Evolutionary conservation across 92 coral and sea anemone species (phyloP).

Genomic region (Epizoanthus scotinus): DNA sequence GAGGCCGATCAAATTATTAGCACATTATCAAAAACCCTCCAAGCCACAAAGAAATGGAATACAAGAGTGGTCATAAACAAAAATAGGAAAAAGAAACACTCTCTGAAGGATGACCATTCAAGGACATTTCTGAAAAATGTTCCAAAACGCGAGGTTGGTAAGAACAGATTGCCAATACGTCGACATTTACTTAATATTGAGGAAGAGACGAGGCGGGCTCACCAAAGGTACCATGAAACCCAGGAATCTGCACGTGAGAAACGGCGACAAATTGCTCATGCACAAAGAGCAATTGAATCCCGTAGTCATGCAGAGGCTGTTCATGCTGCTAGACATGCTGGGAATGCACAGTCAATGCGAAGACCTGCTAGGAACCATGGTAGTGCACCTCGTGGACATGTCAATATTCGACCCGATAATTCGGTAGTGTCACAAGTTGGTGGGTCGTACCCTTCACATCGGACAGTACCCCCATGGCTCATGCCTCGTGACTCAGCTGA

Average conservation of each 20-base stretch:
- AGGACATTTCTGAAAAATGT: neutral
- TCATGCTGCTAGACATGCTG: neutral
- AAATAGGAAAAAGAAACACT: neutral
- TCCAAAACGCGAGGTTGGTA: neutral
- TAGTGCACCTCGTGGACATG: conserved; percentile 2
- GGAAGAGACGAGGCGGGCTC: neutral
- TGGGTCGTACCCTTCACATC: neutral
- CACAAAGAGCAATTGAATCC: neutral
- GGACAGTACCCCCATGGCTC: conserved; percentile 17
- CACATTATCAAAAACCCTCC: neutral
- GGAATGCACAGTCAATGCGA: neutral
- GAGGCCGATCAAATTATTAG: neutral
- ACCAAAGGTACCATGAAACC: neutral
- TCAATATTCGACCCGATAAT: neutral
- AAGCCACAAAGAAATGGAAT: neutral
- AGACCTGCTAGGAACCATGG: neutral
- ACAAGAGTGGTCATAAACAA: neutral
- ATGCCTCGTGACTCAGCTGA: conserved; percentile 26
- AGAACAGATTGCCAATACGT: neutral
- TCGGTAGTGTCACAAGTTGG: neutral
- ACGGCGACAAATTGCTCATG: conserved; percentile 32
- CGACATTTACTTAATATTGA: conserved; percentile 18
- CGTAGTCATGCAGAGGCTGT: neutral
- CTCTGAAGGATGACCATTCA: neutral
- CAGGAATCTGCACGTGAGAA: conserved; percentile 24